These are phyloP conservation scores for Rallus limicola DNA, from an alignment of 2,113 vertebrate genomes.

Conservation along the genomic window DNA sequence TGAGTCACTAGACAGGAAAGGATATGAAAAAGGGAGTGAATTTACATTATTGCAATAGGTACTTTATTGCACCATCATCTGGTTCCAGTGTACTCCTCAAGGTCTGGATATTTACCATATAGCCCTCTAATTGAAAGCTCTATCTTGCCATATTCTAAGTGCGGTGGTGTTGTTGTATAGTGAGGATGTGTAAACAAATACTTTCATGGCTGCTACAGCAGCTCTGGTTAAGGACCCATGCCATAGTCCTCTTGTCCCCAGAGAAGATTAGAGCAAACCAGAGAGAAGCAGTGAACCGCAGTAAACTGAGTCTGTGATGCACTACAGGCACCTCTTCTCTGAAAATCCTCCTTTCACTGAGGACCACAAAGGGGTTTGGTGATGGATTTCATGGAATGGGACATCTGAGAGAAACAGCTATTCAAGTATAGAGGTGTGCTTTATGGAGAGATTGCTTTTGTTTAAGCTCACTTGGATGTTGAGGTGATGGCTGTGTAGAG, in stretches of 20 bases:
- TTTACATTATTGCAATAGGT: not conserved
- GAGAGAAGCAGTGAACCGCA: not conserved
- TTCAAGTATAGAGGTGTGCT: not conserved
- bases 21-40: not conserved
- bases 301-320: not conserved
- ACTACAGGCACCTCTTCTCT: not conserved
- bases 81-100: not conserved
- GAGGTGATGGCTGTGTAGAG: not conserved
- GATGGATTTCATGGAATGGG: not conserved
- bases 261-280: not conserved
- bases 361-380: not conserved
- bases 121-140: not conserved
- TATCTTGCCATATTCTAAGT: not conserved
- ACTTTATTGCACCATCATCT: not conserved
- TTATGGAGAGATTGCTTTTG: conserved; percentile 26
- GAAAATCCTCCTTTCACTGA: not conserved
- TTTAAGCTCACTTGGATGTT: conserved; percentile 19
- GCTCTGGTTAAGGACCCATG: not conserved
- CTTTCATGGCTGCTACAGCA: not conserved
- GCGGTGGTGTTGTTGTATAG: not conserved
- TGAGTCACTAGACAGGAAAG: not conserved
- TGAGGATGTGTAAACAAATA: not conserved
- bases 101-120: not conserved
- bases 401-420: not conserved
- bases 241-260: not conserved